A percentile compares a stretch with the other conserved stretches of the same genome.
Evolutionary conservation across 2,113 vertebrate genomes (phyloP).

Genomic region (Oxygymnocypris stewartii): DNA sequence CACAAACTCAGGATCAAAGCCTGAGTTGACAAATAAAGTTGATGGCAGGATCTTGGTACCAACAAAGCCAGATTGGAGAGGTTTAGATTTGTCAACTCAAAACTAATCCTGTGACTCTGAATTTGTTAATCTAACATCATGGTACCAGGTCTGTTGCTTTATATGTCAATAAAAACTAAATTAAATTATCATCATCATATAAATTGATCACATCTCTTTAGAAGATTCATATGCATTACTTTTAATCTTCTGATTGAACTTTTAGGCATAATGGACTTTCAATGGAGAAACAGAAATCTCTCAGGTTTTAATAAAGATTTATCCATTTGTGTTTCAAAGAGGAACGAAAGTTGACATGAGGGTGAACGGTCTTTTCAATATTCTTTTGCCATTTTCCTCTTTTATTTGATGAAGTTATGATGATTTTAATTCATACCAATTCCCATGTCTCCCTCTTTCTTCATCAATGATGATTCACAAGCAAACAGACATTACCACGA

Average conservation of each 20-base stretch:
- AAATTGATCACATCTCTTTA: background rate
- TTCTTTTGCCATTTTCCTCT: background rate
- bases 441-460: background rate
- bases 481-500: background rate
- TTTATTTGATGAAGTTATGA: background rate
- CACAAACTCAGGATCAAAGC: no score
- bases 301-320: background rate
- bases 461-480: background rate
- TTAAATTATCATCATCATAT: background rate
- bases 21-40: no score
- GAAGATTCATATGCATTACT: background rate
- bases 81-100: no score
- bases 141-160: background rate
- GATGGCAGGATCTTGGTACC: no score
- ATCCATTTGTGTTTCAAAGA: background rate
- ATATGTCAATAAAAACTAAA: background rate
- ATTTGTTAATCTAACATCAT: no score
- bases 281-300: background rate
- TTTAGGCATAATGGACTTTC: background rate
- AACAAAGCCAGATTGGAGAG: no score
- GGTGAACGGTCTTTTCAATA: background rate
- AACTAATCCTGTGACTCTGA: no score
- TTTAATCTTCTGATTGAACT: background rate
- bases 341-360: background rate
- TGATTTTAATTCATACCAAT: background rate